Evolutionary conservation across 2,888 invertebrate species (phyloP).

Genomic region (Ectemnius continuus): DNA sequence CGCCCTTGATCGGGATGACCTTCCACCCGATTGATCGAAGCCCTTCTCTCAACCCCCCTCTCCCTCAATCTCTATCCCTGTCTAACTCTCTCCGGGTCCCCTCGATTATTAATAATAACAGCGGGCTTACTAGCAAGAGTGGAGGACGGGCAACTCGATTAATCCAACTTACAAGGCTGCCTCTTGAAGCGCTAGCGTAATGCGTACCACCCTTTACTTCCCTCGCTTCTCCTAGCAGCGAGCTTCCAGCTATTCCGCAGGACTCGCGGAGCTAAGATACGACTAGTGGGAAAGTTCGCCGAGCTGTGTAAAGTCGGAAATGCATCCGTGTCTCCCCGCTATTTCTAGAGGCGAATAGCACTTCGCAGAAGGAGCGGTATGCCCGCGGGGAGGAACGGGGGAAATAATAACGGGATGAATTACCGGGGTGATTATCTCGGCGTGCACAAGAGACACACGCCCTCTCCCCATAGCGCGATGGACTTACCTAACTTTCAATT

Average conservation of each 20-base stretch:
- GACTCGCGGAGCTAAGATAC: neutral
- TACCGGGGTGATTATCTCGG: constrained; percentile 38
- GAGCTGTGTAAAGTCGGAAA: neutral
- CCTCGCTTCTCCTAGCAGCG: constrained; percentile 25
- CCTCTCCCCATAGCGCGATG: neutral
- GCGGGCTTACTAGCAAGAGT: constrained; percentile 11
- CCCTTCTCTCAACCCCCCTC: neutral
- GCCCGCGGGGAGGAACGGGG: too few species aligned
- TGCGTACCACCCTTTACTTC: constrained; percentile 54
- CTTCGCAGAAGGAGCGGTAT: neutral
- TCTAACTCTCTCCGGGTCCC: constrained; percentile 17
- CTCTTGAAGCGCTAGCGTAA: constrained; percentile 39
- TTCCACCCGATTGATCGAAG: neutral
- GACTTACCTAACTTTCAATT: constrained; percentile 35
- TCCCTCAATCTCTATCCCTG: neutral
- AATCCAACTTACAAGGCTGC: constrained; percentile 31
- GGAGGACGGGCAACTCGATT: constrained; percentile 51
- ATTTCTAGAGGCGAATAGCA: neutral
- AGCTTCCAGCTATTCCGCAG: neutral
- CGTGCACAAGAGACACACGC: constrained; percentile 8
- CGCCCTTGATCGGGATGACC: constrained; percentile 6
- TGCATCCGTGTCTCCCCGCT: neutral
- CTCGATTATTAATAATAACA: constrained; percentile 46
- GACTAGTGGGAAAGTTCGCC: constrained; percentile 4
- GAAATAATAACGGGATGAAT: constrained; percentile 49